These are phyloP conservation scores for Bicyclus anynana DNA, from an alignment of 1,140 invertebrate species.

Conservation along the genomic window DNA sequence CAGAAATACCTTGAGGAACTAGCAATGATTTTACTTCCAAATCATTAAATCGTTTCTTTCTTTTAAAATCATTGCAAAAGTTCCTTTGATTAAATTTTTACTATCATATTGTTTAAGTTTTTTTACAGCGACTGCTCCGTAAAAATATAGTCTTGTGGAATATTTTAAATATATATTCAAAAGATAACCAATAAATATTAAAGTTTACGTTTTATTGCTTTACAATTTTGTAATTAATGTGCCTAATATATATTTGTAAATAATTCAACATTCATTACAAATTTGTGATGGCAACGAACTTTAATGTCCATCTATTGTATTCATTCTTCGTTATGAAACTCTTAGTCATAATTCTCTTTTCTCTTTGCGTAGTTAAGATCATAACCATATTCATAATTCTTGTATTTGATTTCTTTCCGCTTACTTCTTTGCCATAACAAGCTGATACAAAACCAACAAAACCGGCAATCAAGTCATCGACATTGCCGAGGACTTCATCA, in stretches of 20 bases:
- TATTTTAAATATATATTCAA: too few species aligned
- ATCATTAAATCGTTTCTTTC: too few species aligned
- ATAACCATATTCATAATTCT: constrained; percentile 74
- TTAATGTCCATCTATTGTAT: neutral
- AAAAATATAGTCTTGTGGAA: too few species aligned
- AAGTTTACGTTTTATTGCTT: too few species aligned
- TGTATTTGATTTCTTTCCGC: constrained; percentile 75
- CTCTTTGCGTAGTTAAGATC: constrained; percentile 62
- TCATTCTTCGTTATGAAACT: constrained; percentile 17
- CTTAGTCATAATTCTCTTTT: constrained; percentile 26
- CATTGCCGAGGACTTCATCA: constrained; percentile 92
- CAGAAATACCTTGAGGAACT: too few species aligned
- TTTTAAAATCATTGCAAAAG: too few species aligned
- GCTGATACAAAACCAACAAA: constrained; percentile 95
- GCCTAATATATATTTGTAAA: neutral
- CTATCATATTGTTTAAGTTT: too few species aligned
- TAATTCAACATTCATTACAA: neutral
- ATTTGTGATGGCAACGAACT: neutral
- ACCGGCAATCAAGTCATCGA: constrained; percentile 96
- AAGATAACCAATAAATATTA: too few species aligned
- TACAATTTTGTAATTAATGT: too few species aligned
- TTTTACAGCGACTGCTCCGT: too few species aligned
- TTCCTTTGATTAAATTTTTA: too few species aligned
- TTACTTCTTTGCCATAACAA: constrained; percentile 79
- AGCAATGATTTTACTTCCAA: too few species aligned